These are phyloP conservation scores for Gyps fulvus DNA, from an alignment of 2,113 vertebrate genomes.

Conservation along the genomic window DNA sequence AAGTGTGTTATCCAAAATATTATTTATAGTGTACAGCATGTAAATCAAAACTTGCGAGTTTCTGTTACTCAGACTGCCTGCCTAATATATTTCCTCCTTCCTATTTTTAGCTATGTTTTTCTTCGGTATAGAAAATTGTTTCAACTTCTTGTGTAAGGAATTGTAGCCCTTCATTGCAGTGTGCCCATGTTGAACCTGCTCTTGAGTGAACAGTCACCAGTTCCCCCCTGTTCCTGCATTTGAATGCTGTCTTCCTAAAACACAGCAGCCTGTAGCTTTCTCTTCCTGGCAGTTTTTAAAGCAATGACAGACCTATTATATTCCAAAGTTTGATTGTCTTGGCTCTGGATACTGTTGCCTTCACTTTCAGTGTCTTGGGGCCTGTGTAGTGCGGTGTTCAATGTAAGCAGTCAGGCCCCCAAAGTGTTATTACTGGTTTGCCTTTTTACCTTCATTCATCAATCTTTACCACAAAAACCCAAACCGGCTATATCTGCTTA, in stretches of 20 bases:
- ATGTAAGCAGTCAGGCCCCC: neutral
- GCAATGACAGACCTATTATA: neutral
- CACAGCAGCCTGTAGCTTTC: neutral
- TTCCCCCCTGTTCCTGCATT: neutral
- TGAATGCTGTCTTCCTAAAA: neutral
- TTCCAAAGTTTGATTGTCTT: neutral
- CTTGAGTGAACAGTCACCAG: neutral
- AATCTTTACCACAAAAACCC: neutral
- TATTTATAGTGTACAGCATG: neutral
- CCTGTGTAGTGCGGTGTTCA: neutral
- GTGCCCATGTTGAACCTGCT: neutral
- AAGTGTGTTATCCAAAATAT: neutral
- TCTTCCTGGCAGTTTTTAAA: neutral
- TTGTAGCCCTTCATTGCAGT: neutral
- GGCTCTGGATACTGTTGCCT: neutral
- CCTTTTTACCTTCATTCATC: neutral
- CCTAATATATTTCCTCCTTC: neutral
- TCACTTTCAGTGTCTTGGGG: neutral
- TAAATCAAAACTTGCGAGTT: neutral
- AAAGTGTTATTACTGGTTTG: neutral
- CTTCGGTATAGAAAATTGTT: neutral
- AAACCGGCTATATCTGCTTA: neutral
- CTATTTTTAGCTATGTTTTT: neutral
- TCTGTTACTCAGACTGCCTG: neutral
- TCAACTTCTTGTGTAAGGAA: neutral